Evolutionary conservation across 2,888 invertebrate genomes (phyloP).

Genomic region (Aleiodes alternator): DNA sequence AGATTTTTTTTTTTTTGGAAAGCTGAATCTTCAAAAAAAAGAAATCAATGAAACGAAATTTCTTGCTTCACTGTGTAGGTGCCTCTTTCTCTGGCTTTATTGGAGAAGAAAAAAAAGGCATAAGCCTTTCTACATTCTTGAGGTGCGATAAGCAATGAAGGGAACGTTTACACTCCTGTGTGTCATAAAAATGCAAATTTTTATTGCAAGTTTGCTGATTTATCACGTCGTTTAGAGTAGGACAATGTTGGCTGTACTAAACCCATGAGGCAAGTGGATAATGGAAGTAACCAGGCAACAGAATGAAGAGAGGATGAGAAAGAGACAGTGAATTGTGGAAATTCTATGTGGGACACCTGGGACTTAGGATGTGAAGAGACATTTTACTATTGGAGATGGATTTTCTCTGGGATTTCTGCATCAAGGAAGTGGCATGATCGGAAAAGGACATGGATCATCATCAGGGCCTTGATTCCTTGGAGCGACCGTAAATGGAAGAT

Average conservation of each 20-base stretch:
- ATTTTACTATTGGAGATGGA: neutral
- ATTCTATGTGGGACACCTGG: slow-evolving; percentile 8
- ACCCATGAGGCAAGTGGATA: neutral
- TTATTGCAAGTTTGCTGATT: slow-evolving; percentile 29
- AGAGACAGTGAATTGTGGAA: slow-evolving; percentile 4
- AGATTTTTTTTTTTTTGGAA: no score
- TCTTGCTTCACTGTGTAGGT: no score
- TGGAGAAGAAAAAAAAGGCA: no score
- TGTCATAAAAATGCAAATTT: slow-evolving; percentile 21
- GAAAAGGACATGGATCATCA: no score
- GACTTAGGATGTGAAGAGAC: no score
- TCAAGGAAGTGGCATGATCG: neutral
- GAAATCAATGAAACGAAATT: no score
- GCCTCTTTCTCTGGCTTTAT: no score
- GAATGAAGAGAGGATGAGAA: neutral
- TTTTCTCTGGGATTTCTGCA: neutral
- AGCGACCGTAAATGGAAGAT: no score
- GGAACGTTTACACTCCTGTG: slow-evolving; percentile 36
- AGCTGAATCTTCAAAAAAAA: no score
- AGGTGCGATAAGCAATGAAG: slow-evolving; percentile 30
- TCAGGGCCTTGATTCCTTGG: no score
- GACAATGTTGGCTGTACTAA: slow-evolving; percentile 27
- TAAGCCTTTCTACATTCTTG: no score
- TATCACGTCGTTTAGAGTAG: slow-evolving; percentile 33
- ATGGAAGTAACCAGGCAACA: no score